Evolutionary conservation across 2,113 vertebrate genomes (phyloP), one percentile per base, ranked within the genome.

Genomic region (Hemiprocne comata): DNA sequence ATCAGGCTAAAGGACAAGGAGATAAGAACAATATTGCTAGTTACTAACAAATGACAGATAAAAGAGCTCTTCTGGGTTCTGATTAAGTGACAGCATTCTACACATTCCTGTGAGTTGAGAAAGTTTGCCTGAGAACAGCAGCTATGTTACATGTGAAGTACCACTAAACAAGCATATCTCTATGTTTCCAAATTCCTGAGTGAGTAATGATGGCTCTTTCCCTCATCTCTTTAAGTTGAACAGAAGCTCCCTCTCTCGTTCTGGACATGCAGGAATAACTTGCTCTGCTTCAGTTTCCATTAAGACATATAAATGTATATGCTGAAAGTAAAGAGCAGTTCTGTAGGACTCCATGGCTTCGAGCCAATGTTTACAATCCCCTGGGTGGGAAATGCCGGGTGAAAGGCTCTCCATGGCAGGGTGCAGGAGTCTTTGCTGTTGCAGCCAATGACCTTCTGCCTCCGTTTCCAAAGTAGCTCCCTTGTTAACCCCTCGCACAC

Each of bases 11-110:
- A 97, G 97, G 97, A 98, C 97, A 98, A 91, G 23, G 96, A 96
- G 98, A 98, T 98, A 97, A 97, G 95, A 96, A 87, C 71, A 94
- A 97, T 97, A 97, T 93, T 97, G 97, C 95, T 97, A 96, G 98
- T 98, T 98, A 97, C 96, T 95, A 98, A 97, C 97, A 97, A 98
- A 97, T 80, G 92, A 86, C 97, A 98, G 98, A 99, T 98, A 98
- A 98, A 98, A 98, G 97, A 93, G 95, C 97, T 97, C 98, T 97
- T 98, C 98, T 98, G 97, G 98, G 97, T 98, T 96, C 97, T 98
- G 98, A 99, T 99, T 98, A 99, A 99, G 98, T 98, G 98, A 98
- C 98, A 98, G 98, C 98, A 99, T 99, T 99, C 98, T 99, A 96
- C 94, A 98, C 98, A 99, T 99, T 99, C 99, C 98, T 98, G 98